Base-by-base conservation (phyloP, 2,797 vertebrate species). In the Ctenopoma multispine region DNA sequence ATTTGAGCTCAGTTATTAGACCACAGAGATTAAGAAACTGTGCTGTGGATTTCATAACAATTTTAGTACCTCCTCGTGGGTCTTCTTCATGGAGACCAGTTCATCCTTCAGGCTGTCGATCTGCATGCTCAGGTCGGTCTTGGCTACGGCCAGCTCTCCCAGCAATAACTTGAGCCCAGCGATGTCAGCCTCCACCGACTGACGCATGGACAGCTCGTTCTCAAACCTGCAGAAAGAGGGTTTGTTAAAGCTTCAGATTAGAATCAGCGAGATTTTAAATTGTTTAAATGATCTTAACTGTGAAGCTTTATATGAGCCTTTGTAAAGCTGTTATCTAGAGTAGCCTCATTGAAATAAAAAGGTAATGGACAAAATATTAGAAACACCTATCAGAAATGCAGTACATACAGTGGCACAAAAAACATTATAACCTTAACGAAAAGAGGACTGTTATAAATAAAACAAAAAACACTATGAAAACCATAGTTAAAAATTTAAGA, bases 131-230 rank as follows among this genome's bases (percentile, higher is more conserved):
- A 93, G 83, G 77, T 94, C 90, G 0, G 75, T 81, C 63, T 87
- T 92, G 58, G 78, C 72, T 63, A 86, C 3, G 0, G 67, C 82
- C 64, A 94, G 41, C 0, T 92, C 90, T 8, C 82, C 86, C 56
- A 92, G 34, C 57, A 93, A 44, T 60, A 43, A 70, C 85, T 87
- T 93, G 72, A 94, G 74, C 5, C 92, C 90, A 0, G 80, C 55
- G n/a, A 92, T 93, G 71, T 94, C 93, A 0, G 79, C 89, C 73
- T 94, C 92, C 66, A 94, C 91, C 0, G 88, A 90, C 84, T 84
- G 83, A 62, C 82, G 84, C 87, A 93, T 90, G 3, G 48, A 15
- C 65, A 94, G 58, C 85, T 94, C 93, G 3, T 87, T 92, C 86
- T 94, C 92, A 8, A 40, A 93, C 79, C 93, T 94, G 68, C n/a